A percentile compares a stretch with the other conserved stretches of the same genome.
These are phyloP conservation scores for Mastomys coucha DNA, from an alignment of 2,113 vertebrate species.

Conservation along the genomic window DNA sequence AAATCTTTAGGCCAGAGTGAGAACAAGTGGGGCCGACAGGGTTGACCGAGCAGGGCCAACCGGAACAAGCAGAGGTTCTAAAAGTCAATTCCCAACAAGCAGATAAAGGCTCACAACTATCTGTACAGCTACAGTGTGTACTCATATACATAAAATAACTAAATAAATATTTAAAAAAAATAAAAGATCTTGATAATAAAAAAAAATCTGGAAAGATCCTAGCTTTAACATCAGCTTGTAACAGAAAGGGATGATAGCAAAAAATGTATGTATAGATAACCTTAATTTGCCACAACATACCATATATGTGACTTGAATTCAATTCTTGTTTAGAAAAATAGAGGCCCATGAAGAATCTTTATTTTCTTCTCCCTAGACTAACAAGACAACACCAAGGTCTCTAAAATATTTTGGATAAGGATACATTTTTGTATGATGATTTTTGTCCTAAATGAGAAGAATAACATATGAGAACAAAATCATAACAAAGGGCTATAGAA, in stretches of 20 bases:
- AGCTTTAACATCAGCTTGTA: background rate
- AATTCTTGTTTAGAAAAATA: background rate
- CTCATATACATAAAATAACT: no score
- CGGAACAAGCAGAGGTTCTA: no score
- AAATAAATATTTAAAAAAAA: no score
- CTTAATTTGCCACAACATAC: background rate
- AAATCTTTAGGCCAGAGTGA: no score
- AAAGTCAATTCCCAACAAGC: no score
- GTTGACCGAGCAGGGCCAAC: no score
- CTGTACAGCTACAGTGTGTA: no score
- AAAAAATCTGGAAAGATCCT: background rate
- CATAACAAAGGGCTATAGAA: background rate
- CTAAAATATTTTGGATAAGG: background rate
- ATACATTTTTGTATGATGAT: background rate
- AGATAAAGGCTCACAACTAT: no score
- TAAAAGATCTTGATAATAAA: no score
- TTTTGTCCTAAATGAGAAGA: background rate
- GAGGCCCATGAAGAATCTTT: background rate
- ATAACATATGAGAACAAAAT: background rate
- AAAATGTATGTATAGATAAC: background rate
- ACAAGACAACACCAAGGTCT: background rate
- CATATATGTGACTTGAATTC: background rate
- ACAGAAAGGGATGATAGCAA: background rate
- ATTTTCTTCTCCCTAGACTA: background rate
- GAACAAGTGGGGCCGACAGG: no score